Evolutionary conservation across 2,888 invertebrate genomes (phyloP), one percentile per base, ranked within the genome.

Genomic region (Drosophila melanosoma): DNA sequence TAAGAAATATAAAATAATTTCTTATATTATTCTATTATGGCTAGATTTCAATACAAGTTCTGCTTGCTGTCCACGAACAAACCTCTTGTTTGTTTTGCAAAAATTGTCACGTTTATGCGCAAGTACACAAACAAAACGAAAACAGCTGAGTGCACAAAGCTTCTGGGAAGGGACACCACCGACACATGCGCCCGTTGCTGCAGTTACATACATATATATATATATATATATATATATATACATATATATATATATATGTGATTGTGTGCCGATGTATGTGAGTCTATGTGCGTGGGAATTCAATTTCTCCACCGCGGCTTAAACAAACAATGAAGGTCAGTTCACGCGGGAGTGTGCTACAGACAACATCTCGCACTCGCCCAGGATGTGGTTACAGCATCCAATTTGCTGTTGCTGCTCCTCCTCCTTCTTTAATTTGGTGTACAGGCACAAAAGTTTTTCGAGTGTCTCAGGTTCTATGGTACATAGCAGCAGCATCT

Each of bases 71-170:
- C 7, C 3, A 26, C 11, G 23, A 53, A 20, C 42, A 62, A 64
- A 61, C 29, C 74, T 65, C 17, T 64, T 42, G 23, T 52, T 52
- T 52, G 54, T 17, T 65, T 65, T 69, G 51, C 63, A 38, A 67
- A 54, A 51, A 23, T 42, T 38, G 15, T 45, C n/a, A 58, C 80
- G 75, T 66, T 71, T 81, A 81, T 86, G 84, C 88, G 84, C 90
- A 84, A 89, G 85, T 87, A 87, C 84, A 74, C 61, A 72, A 76
- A 76, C 87, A 84, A 74, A 69, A n/a, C 68, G 32, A 59, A 62
- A 76, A 72, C 83, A 84, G 84, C 84, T 89, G 90, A 69, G 69
- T 40, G 17, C 20, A 35, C 12, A 65, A 57, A 62, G 62, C 68
- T 60, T 60, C 63, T 54, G 65, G 65, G 29, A 65, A 61, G 72